Percentiles rank a stretch among this genome's conserved stretches.
Evolutionary conservation across 2,113 vertebrate species (phyloP).

Genomic region (Tupaia tana): DNA sequence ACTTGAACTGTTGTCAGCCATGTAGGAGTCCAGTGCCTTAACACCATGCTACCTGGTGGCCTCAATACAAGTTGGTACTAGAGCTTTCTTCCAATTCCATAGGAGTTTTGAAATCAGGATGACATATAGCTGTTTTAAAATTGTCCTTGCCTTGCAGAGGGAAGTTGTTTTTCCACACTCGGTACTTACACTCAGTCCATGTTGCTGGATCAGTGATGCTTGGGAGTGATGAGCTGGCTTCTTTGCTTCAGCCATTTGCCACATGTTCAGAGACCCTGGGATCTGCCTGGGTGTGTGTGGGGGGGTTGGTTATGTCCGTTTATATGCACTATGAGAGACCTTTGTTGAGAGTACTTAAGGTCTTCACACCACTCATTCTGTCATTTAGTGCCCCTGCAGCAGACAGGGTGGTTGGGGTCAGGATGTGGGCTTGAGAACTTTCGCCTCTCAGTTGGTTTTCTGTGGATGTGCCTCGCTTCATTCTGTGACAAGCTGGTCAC

Average conservation of each 20-base stretch:
- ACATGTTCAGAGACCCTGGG: background rate
- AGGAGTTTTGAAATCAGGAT: background rate
- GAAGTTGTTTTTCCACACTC: background rate
- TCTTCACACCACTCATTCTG: background rate
- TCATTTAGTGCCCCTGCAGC: too few relatives aligned
- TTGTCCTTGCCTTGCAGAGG: background rate
- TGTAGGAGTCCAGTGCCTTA: too few relatives aligned
- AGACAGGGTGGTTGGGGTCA: accelerated
- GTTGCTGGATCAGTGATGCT: background rate
- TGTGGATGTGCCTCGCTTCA: background rate
- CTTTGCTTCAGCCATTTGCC: too few relatives aligned
- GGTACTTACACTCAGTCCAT: background rate
- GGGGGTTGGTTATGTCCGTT: background rate
- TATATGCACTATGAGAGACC: background rate
- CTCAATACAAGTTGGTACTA: too few relatives aligned
- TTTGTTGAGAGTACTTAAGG: background rate
- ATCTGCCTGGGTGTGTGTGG: too few relatives aligned
- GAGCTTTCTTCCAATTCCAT: background rate
- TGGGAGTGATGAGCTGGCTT: background rate
- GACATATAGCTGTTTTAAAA: background rate
- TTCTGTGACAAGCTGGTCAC: background rate
- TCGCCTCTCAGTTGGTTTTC: background rate
- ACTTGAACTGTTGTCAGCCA: too few relatives aligned
- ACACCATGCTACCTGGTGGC: too few relatives aligned
- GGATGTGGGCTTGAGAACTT: background rate